Percentiles rank a stretch among this genome's conserved stretches.
Evolutionary conservation across 2,888 invertebrate genomes (phyloP).

Genomic region (Macrophya alboannulata): DNA sequence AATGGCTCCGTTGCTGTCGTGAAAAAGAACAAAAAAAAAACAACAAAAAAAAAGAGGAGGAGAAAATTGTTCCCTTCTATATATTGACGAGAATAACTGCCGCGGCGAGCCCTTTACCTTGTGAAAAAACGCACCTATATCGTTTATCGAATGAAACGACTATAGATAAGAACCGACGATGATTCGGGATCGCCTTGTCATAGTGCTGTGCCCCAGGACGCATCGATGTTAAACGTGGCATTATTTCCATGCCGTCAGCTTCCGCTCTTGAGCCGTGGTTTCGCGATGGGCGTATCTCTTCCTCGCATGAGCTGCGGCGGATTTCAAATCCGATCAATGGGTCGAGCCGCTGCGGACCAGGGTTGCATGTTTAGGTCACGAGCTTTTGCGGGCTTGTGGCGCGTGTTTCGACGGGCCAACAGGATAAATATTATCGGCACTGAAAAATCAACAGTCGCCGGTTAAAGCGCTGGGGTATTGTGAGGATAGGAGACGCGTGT

Average conservation of each 20-base stretch:
- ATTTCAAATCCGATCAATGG: constrained; percentile 41
- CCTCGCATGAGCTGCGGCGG: constrained; percentile 49
- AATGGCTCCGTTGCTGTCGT: not conserved
- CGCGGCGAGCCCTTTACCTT: not conserved
- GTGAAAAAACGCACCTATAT: constrained; percentile 25
- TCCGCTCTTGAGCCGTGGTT: constrained; percentile 43
- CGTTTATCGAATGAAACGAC: constrained; percentile 45
- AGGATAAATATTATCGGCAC: constrained; percentile 48
- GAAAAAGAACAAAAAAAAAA: not conserved
- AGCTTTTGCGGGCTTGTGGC: constrained; percentile 38
- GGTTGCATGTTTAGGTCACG: constrained; percentile 37
- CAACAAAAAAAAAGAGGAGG: not conserved
- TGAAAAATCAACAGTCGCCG: constrained; percentile 43
- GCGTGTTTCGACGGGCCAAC: constrained; percentile 2
- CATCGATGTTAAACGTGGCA: constrained; percentile 22
- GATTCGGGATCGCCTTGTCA: constrained; percentile 33
- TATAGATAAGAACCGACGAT: constrained; percentile 31
- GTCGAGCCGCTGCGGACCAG: constrained; percentile 12
- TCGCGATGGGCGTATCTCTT: constrained; percentile 46
- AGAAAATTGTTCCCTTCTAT: not conserved
- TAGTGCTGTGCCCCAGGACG: not conserved
- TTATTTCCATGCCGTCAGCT: constrained; percentile 53
- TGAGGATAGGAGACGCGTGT: not conserved
- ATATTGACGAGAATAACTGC: not conserved
- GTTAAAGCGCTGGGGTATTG: not conserved